phyloP scores from a whole-genome alignment of 1,140 invertebrate genomes.

The Bradynema listronoti region DNA sequence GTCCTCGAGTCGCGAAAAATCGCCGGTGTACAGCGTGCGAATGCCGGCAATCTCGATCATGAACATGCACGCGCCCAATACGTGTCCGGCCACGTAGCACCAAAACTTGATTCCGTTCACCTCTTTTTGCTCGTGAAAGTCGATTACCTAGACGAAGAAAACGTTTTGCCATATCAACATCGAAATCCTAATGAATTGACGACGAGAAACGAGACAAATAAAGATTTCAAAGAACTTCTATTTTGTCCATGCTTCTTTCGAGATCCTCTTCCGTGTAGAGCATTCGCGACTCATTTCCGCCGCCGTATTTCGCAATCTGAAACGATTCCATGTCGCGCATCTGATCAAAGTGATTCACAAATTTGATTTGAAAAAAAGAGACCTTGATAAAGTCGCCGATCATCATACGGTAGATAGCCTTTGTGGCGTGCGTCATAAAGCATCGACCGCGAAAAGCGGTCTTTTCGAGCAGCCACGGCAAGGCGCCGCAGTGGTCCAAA shows the following conservation, averaged over 20 bases:
- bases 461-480: slow-evolving; percentile 95
- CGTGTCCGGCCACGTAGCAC: slow-evolving; percentile 97
- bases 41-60: slow-evolving; percentile 99
- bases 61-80: slow-evolving; percentile 98
- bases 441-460: slow-evolving; percentile 80
- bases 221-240: slow-evolving; percentile 67
- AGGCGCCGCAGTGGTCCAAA: slow-evolving; percentile 91
- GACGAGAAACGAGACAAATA: not conserved
- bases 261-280: slow-evolving; percentile 93
- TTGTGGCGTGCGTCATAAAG: slow-evolving; percentile 99
- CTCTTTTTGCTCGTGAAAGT: slow-evolving; percentile 71
- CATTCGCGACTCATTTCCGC: slow-evolving; percentile 70
- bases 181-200: not conserved
- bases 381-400: slow-evolving; percentile 99
- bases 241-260: slow-evolving; percentile 94
- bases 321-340: slow-evolving; percentile 1
- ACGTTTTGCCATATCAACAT: slow-evolving; percentile 5
- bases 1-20: slow-evolving; percentile 97
- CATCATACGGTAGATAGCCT: slow-evolving; percentile 97
- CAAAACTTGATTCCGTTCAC: slow-evolving; percentile 87
- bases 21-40: slow-evolving; percentile 91
- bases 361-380: slow-evolving; percentile 9
- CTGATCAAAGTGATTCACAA: not conserved
- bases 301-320: slow-evolving; percentile 31
- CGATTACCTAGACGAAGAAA: slow-evolving; percentile 42